Conservation (phyloP, 1,140 invertebrate genomes). For the Matsumurasca onukii region DNA sequence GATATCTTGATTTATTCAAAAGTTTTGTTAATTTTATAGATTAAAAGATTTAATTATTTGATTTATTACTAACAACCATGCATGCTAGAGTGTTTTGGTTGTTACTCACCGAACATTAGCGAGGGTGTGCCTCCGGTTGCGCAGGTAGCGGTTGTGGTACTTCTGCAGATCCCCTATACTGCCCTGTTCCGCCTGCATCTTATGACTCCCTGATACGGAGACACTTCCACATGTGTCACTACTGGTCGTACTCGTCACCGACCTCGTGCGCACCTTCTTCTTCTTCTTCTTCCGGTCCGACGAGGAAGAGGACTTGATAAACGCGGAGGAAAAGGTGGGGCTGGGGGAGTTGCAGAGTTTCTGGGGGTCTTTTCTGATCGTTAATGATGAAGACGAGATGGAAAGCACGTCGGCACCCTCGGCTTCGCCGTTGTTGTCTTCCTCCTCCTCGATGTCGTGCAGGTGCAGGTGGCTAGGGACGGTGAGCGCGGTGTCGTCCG, state of each 20-base stretch:
- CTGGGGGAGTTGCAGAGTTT: slow-evolving; percentile 25
- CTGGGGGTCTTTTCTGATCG: slow-evolving; percentile 29
- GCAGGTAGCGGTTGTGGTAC: slow-evolving; percentile 78
- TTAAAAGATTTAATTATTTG: no score
- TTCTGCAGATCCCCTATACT: slow-evolving; percentile 83
- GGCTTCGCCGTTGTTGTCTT: slow-evolving; percentile 43
- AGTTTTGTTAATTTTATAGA: no score
- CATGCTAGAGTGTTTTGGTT: no score
- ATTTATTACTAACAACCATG: no score
- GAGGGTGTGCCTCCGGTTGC: slow-evolving; percentile 79
- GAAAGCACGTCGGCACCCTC: slow-evolving; percentile 33
- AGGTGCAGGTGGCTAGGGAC: slow-evolving; percentile 37
- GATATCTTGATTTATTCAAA: no score
- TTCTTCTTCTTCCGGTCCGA: slow-evolving; percentile 30
- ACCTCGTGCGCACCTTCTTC: slow-evolving; percentile 51
- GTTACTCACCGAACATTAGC: slow-evolving; percentile 87
- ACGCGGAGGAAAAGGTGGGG: slow-evolving; percentile 26
- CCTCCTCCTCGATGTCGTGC: slow-evolving; percentile 57
- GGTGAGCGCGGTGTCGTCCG: background rate
- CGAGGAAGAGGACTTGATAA: slow-evolving; percentile 19
- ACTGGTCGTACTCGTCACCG: slow-evolving; percentile 47
- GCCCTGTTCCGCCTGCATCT: slow-evolving; percentile 86
- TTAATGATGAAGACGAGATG: slow-evolving; percentile 34
- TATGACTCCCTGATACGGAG: slow-evolving; percentile 50
- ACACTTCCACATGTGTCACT: slow-evolving; percentile 46